phyloP scores from a whole-genome alignment of 2,888 invertebrate genomes.

The Plebejus argus region DNA sequence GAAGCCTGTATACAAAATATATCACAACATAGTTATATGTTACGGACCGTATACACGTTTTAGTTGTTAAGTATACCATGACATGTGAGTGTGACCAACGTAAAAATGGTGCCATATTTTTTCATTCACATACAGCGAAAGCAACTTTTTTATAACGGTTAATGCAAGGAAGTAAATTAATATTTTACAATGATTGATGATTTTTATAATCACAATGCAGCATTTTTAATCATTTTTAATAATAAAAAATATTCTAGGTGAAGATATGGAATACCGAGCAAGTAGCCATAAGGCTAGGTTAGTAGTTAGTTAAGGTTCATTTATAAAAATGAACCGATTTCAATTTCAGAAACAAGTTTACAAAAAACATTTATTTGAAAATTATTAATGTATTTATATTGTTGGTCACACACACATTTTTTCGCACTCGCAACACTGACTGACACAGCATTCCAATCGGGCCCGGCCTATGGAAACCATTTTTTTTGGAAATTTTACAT shows the following conservation, averaged over 20 bases:
- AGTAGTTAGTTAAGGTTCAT: no score
- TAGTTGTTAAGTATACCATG: constrained; percentile 45
- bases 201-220: no score
- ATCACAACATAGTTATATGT: constrained; percentile 44
- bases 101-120: constrained; percentile 1
- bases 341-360: no score
- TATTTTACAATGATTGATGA: no score
- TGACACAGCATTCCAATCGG: constrained; percentile 51
- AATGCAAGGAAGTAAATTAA: no score
- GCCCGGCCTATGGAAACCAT: constrained; percentile 33
- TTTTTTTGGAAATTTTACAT: constrained; percentile 34
- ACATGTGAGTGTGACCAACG: neutral
- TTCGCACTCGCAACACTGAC: constrained; percentile 44
- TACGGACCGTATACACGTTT: constrained; percentile 36
- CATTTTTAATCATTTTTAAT: no score
- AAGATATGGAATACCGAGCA: no score
- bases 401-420: constrained; percentile 23
- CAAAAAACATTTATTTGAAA: no score
- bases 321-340: no score
- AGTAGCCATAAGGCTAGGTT: no score
- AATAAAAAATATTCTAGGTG: no score
- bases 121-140: neutral
- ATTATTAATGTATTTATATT: neutral
- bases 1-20: constrained; percentile 38
- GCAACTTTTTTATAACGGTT: neutral